Evolutionary conservation across 2,113 vertebrate species (phyloP).

Genomic region (Bos indicus): DNA sequence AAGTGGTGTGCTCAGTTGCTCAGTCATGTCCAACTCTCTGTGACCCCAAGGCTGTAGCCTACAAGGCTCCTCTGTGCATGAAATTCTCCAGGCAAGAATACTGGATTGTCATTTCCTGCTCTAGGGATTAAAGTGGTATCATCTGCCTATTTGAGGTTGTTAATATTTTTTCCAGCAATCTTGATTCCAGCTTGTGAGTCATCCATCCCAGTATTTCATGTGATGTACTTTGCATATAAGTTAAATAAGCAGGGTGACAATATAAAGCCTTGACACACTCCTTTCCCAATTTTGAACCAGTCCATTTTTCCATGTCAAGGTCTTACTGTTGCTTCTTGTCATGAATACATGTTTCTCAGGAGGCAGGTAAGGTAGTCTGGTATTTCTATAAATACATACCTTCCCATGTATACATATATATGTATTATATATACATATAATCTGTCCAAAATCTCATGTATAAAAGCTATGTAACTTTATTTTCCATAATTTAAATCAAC

Average conservation of each 20-base stretch:
- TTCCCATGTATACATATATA: neutral
- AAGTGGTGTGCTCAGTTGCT: neutral
- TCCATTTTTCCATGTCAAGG: neutral
- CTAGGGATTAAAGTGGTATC: neutral
- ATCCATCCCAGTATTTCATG: neutral
- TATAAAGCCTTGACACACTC: neutral
- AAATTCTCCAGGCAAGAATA: neutral
- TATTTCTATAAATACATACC: neutral
- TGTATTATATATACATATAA: neutral
- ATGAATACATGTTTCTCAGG: neutral
- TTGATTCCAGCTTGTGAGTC: neutral
- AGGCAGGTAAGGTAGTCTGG: neutral
- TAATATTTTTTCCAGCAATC: neutral
- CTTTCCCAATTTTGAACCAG: neutral
- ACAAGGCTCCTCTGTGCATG: neutral
- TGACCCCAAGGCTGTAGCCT: neutral
- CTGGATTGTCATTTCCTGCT: neutral
- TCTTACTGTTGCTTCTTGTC: neutral
- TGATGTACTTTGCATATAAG: neutral
- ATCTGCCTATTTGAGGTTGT: neutral
- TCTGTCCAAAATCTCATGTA: neutral
- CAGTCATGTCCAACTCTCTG: neutral
- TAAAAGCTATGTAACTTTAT: neutral
- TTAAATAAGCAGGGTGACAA: neutral
- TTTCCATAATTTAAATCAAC: neutral